phyloP scores from a whole-genome alignment of 53 echinoderm and acorn worm species.

The Echinometra lucunter region DNA sequence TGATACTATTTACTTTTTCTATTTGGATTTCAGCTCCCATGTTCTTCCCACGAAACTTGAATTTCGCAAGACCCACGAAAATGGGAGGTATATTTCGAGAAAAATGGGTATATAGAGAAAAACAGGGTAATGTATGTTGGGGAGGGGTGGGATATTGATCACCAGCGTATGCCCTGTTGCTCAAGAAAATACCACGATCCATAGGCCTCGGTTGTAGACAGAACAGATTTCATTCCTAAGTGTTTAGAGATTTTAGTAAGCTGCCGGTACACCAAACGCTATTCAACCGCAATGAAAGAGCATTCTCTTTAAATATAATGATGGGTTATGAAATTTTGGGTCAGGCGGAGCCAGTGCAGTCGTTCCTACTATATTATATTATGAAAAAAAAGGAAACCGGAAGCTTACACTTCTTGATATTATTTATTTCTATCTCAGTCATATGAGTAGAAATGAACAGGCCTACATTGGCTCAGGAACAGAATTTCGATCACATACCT shows the following conservation, averaged over 20 bases:
- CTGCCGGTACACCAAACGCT: background rate
- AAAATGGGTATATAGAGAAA: background rate
- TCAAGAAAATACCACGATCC: background rate
- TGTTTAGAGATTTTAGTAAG: background rate
- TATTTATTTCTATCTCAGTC: no score
- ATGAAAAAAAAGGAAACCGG: no score
- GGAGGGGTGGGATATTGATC: background rate
- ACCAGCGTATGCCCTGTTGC: background rate
- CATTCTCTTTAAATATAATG: background rate
- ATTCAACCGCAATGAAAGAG: background rate
- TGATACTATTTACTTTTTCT: conserved; percentile 49
- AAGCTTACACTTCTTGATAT: no score
- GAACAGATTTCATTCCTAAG: no score
- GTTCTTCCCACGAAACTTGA: conserved; percentile 57
- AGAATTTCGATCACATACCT: no score
- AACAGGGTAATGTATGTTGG: background rate
- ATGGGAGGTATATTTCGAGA: no score
- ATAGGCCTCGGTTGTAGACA: background rate
- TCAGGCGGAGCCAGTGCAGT: no score
- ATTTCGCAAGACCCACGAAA: conserved; percentile 26
- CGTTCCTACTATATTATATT: no score
- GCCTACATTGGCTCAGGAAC: no score
- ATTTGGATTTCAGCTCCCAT: background rate
- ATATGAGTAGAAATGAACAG: no score
- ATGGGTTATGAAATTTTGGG: background rate